These are phyloP conservation scores for Thyatira batis DNA, from an alignment of 2,888 invertebrate genomes.

Conservation along the genomic window DNA sequence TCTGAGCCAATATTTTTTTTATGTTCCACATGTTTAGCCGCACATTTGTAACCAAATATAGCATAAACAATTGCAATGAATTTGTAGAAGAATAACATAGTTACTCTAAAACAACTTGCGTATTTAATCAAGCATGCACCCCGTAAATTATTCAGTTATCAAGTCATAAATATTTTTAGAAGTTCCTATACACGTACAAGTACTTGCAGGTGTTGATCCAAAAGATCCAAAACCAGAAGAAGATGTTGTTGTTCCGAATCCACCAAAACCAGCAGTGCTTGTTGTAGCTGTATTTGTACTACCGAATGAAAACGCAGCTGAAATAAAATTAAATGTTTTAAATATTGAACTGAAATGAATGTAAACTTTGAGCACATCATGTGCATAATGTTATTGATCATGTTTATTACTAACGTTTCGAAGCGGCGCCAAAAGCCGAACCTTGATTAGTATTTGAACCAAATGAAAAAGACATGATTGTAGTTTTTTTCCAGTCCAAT, in stretches of 20 bases:
- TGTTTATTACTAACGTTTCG: constrained; percentile 77
- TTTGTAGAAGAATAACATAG: no score
- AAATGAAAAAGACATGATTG: constrained; percentile 70
- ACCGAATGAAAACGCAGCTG: constrained; percentile 78
- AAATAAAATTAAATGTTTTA: constrained; percentile 26
- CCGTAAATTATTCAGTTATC: not conserved
- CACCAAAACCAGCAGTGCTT: constrained; percentile 70
- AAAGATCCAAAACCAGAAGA: constrained; percentile 71
- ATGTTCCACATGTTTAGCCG: not conserved
- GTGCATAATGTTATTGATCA: no score
- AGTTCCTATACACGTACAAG: constrained; percentile 50
- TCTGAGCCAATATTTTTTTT: not conserved
- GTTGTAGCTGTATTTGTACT: constrained; percentile 76
- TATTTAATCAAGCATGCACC: not conserved
- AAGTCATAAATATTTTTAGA: no score
- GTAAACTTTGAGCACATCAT: no score
- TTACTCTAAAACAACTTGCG: no score
- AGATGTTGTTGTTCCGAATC: constrained; percentile 72
- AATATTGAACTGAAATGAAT: no score
- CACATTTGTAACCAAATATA: no score
- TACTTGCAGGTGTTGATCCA: constrained; percentile 63
- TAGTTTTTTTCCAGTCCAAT: not conserved
- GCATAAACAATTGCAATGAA: no score
- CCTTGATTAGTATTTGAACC: constrained; percentile 61
- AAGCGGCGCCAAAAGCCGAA: constrained; percentile 73